A percentile compares a stretch with the other conserved stretches of the same genome.
phyloP scores from a whole-genome alignment of 2,797 vertebrate species.

The Hozukius guyotensis region DNA sequence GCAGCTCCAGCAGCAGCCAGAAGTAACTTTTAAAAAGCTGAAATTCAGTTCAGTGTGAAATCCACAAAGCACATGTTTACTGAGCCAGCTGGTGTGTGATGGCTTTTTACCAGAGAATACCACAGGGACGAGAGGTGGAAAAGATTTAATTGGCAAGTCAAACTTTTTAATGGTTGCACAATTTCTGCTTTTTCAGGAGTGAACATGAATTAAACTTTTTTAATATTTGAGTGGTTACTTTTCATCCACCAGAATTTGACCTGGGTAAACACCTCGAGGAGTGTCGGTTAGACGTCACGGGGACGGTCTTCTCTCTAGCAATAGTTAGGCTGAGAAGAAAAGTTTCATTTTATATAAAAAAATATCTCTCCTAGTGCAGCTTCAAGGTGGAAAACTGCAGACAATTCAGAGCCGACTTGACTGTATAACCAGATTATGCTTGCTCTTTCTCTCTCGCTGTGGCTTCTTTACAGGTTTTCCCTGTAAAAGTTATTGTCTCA shows the following conservation, averaged over 20 bases:
- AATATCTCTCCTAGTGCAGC: background rate
- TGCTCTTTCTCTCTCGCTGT: background rate
- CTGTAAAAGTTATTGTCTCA: slow-evolving; percentile 13
- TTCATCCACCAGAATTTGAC: slow-evolving; percentile 19
- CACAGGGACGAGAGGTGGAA: slow-evolving; percentile 2
- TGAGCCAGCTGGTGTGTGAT: slow-evolving; percentile 23
- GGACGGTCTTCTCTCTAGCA: background rate
- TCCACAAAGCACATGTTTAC: slow-evolving; percentile 49
- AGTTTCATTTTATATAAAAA: background rate
- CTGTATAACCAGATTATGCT: background rate
- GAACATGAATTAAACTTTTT: slow-evolving; percentile 10
- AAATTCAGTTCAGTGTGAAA: slow-evolving; percentile 46
- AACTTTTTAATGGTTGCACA: slow-evolving; percentile 17
- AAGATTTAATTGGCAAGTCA: slow-evolving; percentile 43
- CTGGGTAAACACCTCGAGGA: slow-evolving; percentile 6
- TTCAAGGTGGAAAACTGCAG: slow-evolving; percentile 10
- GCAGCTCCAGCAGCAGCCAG: background rate
- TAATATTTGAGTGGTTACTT: background rate
- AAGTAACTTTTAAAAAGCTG: background rate
- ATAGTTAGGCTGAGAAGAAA: background rate
- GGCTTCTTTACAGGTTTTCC: background rate
- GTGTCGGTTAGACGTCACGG: background rate
- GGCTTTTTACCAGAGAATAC: slow-evolving; percentile 41
- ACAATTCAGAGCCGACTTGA: background rate
- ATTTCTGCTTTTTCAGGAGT: slow-evolving; percentile 18